A percentile compares a stretch with the other conserved stretches of the same genome.
Evolutionary conservation across 2,888 invertebrate genomes (phyloP).

Genomic region (Microctonus hyperodae): DNA sequence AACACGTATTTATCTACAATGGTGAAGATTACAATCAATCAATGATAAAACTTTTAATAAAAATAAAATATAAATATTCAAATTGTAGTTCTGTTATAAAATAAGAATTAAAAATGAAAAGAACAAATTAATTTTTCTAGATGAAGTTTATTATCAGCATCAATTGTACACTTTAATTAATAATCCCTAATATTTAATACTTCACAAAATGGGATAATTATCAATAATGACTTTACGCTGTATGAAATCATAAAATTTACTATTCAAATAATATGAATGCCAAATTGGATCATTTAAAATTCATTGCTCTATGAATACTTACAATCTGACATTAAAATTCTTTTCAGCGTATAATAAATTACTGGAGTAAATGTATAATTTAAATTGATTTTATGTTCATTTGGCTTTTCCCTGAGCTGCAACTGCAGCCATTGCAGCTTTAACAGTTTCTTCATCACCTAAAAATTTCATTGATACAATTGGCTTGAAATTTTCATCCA

Average conservation of each 20-base stretch:
- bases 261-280: not conserved
- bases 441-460: conserved; percentile 70
- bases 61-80: no score
- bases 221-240: no score
- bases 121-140: not conserved
- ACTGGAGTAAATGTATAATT: not conserved
- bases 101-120: no score
- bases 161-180: not conserved
- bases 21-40: no score
- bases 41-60: no score
- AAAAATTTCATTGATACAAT: conserved; percentile 70
- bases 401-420: conserved; percentile 70
- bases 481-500: conserved; percentile 68
- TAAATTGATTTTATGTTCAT: conserved; percentile 46
- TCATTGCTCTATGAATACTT: not conserved
- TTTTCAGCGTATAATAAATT: not conserved
- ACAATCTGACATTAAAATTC: not conserved
- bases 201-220: no score
- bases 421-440: conserved; percentile 69
- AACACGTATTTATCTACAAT: not conserved
- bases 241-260: no score
- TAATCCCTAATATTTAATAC: not conserved
- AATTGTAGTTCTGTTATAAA: no score
- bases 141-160: not conserved
- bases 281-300: not conserved